Conservation (phyloP, 2,797 vertebrate species). For the Eulemur mongoz region DNA sequence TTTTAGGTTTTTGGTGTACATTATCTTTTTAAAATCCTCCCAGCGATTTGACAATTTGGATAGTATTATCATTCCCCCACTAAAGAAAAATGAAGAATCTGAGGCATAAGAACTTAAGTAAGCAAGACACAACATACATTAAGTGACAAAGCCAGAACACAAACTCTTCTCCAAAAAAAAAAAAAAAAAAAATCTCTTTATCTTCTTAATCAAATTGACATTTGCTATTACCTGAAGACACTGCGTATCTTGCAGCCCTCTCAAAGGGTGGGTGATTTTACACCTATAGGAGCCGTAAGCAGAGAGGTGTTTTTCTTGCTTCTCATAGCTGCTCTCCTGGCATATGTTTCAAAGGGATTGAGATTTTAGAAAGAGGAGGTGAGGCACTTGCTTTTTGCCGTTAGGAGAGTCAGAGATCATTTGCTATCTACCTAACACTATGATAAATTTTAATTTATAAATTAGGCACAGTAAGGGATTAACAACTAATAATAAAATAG, state of each 20-base stretch:
- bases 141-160: background rate
- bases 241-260: background rate
- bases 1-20: background rate
- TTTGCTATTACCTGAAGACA: background rate
- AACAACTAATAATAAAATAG: too few relatives aligned
- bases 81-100: background rate
- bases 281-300: rapidly evolving
- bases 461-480: too few relatives aligned
- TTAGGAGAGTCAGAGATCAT: background rate
- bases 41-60: background rate
- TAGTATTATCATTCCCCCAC: background rate
- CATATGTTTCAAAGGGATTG: too few relatives aligned
- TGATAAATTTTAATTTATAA: too few relatives aligned
- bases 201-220: background rate
- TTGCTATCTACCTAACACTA: too few relatives aligned
- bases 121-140: background rate
- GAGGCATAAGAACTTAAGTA: background rate
- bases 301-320: background rate
- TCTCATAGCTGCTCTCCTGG: background rate
- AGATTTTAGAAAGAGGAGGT: background rate
- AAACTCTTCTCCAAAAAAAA: background rate
- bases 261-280: background rate
- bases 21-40: background rate
- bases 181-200: background rate
- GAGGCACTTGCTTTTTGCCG: too few relatives aligned